Evolutionary conservation across 2,797 vertebrate species (phyloP), one percentile per base, ranked within the genome.

Genomic region (Sebastes vulpes): DNA sequence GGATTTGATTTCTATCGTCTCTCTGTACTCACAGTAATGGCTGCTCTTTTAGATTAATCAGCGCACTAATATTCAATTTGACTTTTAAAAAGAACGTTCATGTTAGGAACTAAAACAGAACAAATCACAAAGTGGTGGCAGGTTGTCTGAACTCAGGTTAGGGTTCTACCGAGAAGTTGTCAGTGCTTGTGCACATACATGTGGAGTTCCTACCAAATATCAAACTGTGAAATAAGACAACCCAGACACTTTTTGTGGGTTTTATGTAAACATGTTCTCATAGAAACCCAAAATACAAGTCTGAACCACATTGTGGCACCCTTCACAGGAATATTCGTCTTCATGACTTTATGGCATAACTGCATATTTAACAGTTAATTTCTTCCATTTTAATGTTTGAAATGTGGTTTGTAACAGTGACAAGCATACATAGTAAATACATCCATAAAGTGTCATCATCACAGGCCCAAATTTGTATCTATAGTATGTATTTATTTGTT

Each of bases 1-100:
- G 32, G 42, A 72, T 69, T 66, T 68, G 32, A 71, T 72, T 67
- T 68, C n/a, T 58, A 29, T 53, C 0, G 2, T 50, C 66, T 69
- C 4, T 54, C 28, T 61, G 42, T 57, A 16, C 18, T 60, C 25
- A 53, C n/a, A 54, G 29, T 64, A 48, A 82, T 67, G 32, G 14
- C 64, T 28, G 18, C 3, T 3, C 14, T 57, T n/a, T 54, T 71
- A 6, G 8, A 59, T 35, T 60, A 20, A 73, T 69, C 28, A 75
- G 16, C 3, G 29, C 18, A 60, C n/a, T 61, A 58, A 66, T 64
- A 60, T 52, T 72, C 28, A 6, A 42, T 72, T 23, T 20, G 9
- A 69, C 58, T 69, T 69, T 42, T 5, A n/a, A 38, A 65, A 65
- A 31, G 8, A 32, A 38, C 18, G 29, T 38, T 65, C 20, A 12